Conservation (phyloP, 2,888 invertebrate species). For the Octodonta nipae region DNA sequence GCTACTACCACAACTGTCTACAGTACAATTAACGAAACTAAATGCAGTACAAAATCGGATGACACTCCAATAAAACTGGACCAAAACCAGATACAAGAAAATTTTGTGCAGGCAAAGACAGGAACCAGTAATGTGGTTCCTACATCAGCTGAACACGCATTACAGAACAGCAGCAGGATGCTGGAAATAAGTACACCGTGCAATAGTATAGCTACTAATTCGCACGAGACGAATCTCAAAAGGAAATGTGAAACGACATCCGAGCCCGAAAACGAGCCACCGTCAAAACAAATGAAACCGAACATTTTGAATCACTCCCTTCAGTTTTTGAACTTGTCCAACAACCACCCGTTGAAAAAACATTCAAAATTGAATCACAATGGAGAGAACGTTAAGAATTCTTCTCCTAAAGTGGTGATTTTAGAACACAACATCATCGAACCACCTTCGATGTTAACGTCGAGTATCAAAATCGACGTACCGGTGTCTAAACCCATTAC, state of each 20-base stretch:
- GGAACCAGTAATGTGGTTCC: background rate
- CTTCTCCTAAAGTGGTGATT: constrained; percentile 1
- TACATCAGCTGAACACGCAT: background rate
- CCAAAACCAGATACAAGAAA: constrained; percentile 2
- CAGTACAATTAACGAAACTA: constrained; percentile 24
- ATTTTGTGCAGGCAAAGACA: background rate
- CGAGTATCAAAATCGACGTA: constrained; percentile 1
- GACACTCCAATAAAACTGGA: constrained; percentile 5
- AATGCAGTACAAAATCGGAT: constrained; percentile 22
- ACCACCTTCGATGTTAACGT: constrained; percentile 4
- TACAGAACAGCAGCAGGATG: too few relatives aligned
- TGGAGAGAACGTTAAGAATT: constrained; percentile 15
- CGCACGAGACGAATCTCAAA: constrained; percentile 14
- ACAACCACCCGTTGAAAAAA: constrained; percentile 30
- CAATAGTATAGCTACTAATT: too few relatives aligned
- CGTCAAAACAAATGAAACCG: constrained; percentile 25
- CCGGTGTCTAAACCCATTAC: constrained; percentile 4
- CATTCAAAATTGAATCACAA: constrained; percentile 24
- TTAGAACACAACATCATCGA: constrained; percentile 3
- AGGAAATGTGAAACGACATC: constrained; percentile 13
- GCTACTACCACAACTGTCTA: constrained; percentile 25
- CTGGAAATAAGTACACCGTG: background rate
- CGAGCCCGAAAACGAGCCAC: constrained; percentile 18
- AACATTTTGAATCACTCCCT: constrained; percentile 27
- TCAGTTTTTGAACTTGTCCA: constrained; percentile 29